Percentiles rank a stretch among this genome's conserved stretches.
Conservation (phyloP, 2,113 vertebrate genomes). For the Plotosus lineatus region DNA sequence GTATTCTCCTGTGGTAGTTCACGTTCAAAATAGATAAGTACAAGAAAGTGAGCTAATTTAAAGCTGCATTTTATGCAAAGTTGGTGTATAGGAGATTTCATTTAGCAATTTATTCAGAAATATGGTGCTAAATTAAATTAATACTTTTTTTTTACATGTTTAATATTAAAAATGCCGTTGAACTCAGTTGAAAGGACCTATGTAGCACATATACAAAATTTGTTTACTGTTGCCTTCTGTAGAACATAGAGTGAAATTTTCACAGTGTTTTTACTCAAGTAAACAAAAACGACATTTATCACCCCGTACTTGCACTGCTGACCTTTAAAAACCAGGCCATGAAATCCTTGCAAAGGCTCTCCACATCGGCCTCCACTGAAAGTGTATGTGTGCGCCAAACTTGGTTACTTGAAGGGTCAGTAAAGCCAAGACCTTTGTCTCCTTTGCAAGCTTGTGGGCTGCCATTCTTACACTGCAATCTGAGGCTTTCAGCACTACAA, state of each 20-base stretch:
- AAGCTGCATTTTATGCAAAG: conserved; percentile 14
- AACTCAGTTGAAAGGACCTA: conserved; percentile 12
- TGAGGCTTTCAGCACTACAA: conserved; percentile 40
- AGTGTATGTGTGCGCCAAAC: neutral
- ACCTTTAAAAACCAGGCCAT: conserved; percentile 47
- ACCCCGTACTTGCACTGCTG: conserved; percentile 32
- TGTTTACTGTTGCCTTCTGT: conserved; percentile 37
- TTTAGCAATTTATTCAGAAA: neutral
- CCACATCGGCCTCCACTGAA: conserved; percentile 8
- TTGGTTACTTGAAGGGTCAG: conserved; percentile 1
- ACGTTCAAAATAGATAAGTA: conserved; percentile 37
- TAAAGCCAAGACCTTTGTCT: conserved; percentile 40
- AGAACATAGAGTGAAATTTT: conserved; percentile 31
- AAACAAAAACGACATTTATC: conserved; percentile 38
- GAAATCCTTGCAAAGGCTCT: conserved; percentile 23
- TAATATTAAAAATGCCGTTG: neutral
- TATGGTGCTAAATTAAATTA: neutral
- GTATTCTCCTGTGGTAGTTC: conserved; percentile 25
- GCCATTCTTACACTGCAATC: conserved; percentile 43
- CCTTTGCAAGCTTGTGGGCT: conserved; percentile 31
- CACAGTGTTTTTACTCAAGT: conserved; percentile 24
- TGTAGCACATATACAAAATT: conserved; percentile 37
- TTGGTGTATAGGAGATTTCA: neutral
- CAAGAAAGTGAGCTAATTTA: conserved; percentile 13
- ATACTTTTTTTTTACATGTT: neutral